Conservation (phyloP, 2,113 vertebrate species). For the Rynchops niger region DNA sequence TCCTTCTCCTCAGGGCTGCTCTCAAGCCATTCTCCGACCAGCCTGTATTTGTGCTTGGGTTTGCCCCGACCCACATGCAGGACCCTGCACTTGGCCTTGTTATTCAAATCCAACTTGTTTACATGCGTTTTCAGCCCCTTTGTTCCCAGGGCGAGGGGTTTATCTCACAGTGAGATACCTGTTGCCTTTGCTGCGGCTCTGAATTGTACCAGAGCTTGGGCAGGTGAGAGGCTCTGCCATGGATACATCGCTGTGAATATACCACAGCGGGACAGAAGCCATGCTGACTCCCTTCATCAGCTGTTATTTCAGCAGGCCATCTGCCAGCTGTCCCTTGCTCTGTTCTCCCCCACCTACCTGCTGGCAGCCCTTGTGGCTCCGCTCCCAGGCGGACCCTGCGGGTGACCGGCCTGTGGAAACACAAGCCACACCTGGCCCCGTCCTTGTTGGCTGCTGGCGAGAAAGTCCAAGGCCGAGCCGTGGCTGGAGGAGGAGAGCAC, state of each 20-base stretch:
- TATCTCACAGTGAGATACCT: rapidly evolving
- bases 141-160: background rate
- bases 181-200: background rate
- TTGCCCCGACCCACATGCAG: background rate
- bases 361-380: background rate
- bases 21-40: background rate
- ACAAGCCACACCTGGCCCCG: rapidly evolving
- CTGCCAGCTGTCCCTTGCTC: background rate
- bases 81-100: background rate
- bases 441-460: no score
- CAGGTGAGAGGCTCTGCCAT: rapidly evolving
- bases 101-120: background rate
- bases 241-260: rapidly evolving
- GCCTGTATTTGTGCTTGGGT: no score
- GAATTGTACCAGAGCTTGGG: rapidly evolving
- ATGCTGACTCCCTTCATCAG: rapidly evolving
- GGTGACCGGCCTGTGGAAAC: background rate
- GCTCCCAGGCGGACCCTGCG: background rate
- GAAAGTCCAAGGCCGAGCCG: background rate
- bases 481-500: background rate
- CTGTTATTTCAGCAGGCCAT: background rate
- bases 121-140: background rate
- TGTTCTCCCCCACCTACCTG: no score
- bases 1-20: background rate
- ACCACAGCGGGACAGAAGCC: background rate